Evolutionary conservation across 2,888 invertebrate species (phyloP).

Genomic region (Tenthredo livida): DNA sequence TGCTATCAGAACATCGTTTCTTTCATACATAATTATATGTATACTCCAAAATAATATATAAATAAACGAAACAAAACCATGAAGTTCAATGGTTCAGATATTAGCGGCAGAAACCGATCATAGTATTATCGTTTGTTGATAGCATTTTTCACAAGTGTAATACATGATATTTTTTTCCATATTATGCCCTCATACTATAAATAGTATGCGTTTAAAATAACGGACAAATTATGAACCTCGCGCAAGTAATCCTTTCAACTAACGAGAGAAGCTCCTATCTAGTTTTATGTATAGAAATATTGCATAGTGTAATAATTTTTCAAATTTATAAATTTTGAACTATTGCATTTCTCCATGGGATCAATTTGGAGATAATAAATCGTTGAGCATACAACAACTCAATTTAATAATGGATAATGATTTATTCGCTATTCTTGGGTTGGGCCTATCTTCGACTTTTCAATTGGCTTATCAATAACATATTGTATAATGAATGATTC

Average conservation of each 20-base stretch:
- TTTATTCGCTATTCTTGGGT: conserved; percentile 32
- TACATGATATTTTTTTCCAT: not conserved
- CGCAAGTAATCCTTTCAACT: not conserved
- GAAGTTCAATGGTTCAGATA: not conserved
- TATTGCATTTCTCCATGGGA: not conserved
- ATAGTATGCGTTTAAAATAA: not conserved
- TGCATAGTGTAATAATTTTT: not conserved
- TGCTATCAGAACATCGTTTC: not conserved
- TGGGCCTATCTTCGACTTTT: not conserved
- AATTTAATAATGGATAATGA: not conserved
- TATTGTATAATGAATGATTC: conserved; percentile 29
- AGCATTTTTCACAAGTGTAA: not conserved
- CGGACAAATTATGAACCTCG: not conserved
- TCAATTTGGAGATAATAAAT: not conserved
- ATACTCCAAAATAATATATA: not conserved
- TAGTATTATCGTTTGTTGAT: conserved; percentile 7
- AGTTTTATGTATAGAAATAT: not conserved
- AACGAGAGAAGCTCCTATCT: not conserved
- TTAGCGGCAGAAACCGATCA: not conserved
- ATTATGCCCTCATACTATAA: not conserved
- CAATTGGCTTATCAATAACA: conserved; percentile 37
- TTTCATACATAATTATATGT: not conserved
- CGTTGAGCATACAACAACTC: not conserved
- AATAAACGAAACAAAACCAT: not conserved
- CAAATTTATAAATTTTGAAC: not conserved